Conservation (phyloP, 2,888 invertebrate species). For the Nomada fabriciana region DNA sequence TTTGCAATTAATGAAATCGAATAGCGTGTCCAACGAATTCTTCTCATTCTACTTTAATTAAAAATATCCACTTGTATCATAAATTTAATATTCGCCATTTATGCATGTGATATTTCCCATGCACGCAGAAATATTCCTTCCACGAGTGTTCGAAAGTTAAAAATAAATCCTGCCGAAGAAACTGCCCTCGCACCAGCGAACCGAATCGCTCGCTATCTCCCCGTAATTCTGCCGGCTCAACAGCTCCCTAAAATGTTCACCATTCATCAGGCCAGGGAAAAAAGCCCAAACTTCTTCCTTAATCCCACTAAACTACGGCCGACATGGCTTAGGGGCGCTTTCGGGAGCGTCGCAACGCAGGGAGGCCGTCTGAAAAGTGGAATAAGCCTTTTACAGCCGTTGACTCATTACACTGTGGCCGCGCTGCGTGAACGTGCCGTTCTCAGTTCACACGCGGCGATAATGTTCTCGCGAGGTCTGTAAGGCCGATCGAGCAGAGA, state of each 20-base stretch:
- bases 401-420: slow-evolving; percentile 31
- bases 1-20: too few species aligned
- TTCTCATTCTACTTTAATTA: too few species aligned
- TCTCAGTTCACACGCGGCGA: slow-evolving; percentile 52
- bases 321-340: background rate
- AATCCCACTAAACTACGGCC: background rate
- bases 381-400: slow-evolving; percentile 48
- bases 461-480: slow-evolving; percentile 46
- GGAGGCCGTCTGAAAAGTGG: slow-evolving; percentile 26
- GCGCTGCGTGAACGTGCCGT: slow-evolving; percentile 46
- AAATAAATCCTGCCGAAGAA: too few species aligned
- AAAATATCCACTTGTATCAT: too few species aligned
- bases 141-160: too few species aligned
- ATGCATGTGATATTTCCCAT: too few species aligned
- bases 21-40: too few species aligned
- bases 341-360: background rate
- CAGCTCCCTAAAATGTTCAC: background rate
- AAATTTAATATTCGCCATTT: too few species aligned
- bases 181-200: background rate
- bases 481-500: slow-evolving; percentile 22
- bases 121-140: too few species aligned
- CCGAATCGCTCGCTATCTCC: background rate
- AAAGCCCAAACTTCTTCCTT: background rate
- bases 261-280: background rate
- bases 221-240: background rate